Evolutionary conservation across 1,140 invertebrate species (phyloP), one percentile per base, ranked within the genome.

Genomic region (Hydropsyche tenuis): DNA sequence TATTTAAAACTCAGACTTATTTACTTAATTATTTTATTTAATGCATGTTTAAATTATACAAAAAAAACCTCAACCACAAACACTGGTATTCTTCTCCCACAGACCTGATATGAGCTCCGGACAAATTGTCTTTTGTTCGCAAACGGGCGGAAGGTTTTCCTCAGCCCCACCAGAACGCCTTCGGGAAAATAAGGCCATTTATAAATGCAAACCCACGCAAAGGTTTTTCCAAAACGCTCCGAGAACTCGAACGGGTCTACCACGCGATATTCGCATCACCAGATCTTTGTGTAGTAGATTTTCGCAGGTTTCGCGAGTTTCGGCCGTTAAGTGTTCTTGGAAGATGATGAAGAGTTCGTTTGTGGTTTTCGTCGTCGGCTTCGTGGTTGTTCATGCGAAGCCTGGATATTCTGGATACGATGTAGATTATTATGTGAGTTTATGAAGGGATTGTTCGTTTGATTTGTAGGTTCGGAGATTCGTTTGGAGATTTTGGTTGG

Each of bases 331-430:
- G 16, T 65, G 7, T 43, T 60, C 14, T 22, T 14, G 22, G 14
- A 45, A 63, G 11, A 70, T 70, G 68, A 18, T 45, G 1, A 70
- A 70, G 16, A 56, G n/a, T 56, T 60, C 27, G 2, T n/a, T 65
- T 16, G 51, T 42, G 1, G 45, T 69, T 18, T 14, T 70, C 23
- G 63, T 65, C 12, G 23, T 60, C 22, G 22, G 56, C 27, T 46
- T 53, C 27, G 42, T 27, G 48, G 68, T 12, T 16, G 16, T 37
- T 14, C 16, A 1, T 42, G 48, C 68, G 6, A 70, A 27, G 30
- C 68, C 68, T 37, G 68, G 68, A 70, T 70, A 70, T 42, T 6
- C 68, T 27, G 48, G 48, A 70, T 70, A 70, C 51, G 68, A 70
- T 56, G 30, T 70, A 1, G 68, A 70, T 56, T 70, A 70, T 56